Conservation (phyloP, 37 sponge, comb jelly and placozoan species). For the Eunapius fragilis region DNA sequence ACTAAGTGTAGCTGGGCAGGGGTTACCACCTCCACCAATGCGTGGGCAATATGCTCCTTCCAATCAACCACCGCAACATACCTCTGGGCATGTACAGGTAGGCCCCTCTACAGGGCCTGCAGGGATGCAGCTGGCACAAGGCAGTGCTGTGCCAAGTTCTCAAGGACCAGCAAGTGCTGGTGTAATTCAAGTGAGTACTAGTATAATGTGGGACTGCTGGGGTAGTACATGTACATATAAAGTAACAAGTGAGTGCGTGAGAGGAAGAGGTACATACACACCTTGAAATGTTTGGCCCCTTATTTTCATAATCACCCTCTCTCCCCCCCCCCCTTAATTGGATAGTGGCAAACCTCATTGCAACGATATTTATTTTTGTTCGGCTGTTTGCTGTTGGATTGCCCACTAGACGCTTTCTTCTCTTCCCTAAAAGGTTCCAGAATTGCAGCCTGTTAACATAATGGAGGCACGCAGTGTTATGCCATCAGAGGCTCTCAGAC, state of each 20-base stretch:
- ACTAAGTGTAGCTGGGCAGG: background rate
- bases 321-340: no score
- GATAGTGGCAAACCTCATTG: no score
- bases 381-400: background rate
- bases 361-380: no score
- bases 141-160: background rate
- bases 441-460: conserved; percentile 73
- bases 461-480: conserved; percentile 74
- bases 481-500: conserved; percentile 42
- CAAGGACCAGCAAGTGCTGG: background rate
- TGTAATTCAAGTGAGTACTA: background rate
- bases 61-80: background rate
- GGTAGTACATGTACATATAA: background rate
- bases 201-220: no score
- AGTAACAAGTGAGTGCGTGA: no score
- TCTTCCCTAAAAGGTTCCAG: conserved; percentile 32
- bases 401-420: no score
- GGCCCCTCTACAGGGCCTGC: background rate
- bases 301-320: no score
- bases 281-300: no score
- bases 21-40: background rate
- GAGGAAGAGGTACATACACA: no score
- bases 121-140: background rate
- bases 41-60: background rate
- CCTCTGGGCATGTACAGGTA: background rate